Base-by-base conservation (phyloP, 2,888 invertebrate species). In the Itoplectis maculator region DNA sequence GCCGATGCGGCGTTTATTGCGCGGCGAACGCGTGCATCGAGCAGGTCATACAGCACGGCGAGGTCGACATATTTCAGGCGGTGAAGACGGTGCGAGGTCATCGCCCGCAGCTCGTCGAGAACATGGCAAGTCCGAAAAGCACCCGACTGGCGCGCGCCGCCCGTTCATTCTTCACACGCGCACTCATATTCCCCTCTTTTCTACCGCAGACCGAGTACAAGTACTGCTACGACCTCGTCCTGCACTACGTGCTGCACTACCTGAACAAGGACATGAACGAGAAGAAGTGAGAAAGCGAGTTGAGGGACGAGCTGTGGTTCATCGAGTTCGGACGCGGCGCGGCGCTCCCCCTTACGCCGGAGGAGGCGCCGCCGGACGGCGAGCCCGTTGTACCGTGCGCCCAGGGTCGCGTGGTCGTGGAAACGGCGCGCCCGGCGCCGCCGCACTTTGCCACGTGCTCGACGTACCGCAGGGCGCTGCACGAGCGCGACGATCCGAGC, bases 1-100 rank as follows among this genome's bases (percentile, higher is more conserved):
- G 98, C 93, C 95, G 99, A 73, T 97, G 97, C 88, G 99, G 99
- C 0, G 98, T 99, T 73, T 99, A 98, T 93, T 99, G 99, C 93
- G 98, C 98, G n/a, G 98, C 99, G 3, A 99, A 99, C 93, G 98
- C 99, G 35, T 99, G 99, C 93, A 99, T 99, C 90, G 99, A 99
- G 92, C 99, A 99, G 94, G 98, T 99, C 75, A 98, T 99, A 89
- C 98, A 98, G 92, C 99, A 99, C 93, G 98, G 98, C 29, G 99
- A 99, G 93, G 98, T 99, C 29, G 99, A 99, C 93, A 97, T 99
- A 77, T 99, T 99, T 93, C 99, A 99, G 93, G 99, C 99, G 20
- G 99, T 99, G 35, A 98, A 99, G 93, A 98, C 99, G 51, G 99
- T 99, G 61, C 95, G 99, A 85, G 95, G 98, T 87, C 99, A 99